Percentiles rank a stretch among this genome's conserved stretches.
These are phyloP conservation scores for Philaenus spumarius DNA, from an alignment of 1,140 invertebrate species.

Conservation along the genomic window DNA sequence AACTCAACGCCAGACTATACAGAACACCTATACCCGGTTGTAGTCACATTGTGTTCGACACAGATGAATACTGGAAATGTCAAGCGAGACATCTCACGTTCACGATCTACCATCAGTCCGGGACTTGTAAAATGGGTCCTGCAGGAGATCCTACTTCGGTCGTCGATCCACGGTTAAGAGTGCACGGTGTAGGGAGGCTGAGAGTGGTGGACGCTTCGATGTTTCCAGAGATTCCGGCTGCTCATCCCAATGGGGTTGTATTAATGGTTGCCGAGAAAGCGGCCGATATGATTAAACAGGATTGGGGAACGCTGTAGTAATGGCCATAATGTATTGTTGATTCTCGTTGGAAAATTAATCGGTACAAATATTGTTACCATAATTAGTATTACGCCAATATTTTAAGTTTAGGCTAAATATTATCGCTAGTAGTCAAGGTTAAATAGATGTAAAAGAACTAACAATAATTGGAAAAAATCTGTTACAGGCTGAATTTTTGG, in stretches of 20 bases:
- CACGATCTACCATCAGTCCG: slow-evolving; percentile 49
- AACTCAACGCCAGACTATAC: slow-evolving; percentile 49
- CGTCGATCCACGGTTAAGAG: slow-evolving; percentile 49
- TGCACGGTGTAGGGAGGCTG: slow-evolving; percentile 50
- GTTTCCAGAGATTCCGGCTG: slow-evolving; percentile 48
- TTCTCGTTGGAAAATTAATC: too few relatives aligned
- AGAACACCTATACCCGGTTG: slow-evolving; percentile 51
- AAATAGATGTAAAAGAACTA: too few relatives aligned
- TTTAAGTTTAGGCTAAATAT: too few relatives aligned
- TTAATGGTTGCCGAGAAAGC: slow-evolving; percentile 66
- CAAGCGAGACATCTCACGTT: slow-evolving; percentile 42
- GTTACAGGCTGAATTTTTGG: too few relatives aligned
- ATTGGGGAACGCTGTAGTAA: slow-evolving; percentile 14
- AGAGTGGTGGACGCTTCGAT: slow-evolving; percentile 64
- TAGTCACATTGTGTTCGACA: slow-evolving; percentile 49
- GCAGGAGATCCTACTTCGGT: slow-evolving; percentile 47
- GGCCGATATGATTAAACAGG: slow-evolving; percentile 53
- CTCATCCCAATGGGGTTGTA: slow-evolving; percentile 56
- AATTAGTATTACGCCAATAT: too few relatives aligned
- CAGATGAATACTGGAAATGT: slow-evolving; percentile 67
- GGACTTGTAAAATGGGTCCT: slow-evolving; percentile 58
- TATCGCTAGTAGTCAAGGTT: too few relatives aligned
- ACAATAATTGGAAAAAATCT: too few relatives aligned
- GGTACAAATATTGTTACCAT: too few relatives aligned
- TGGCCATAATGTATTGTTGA: too few relatives aligned